Evolutionary conservation across 2,797 vertebrate genomes (phyloP), one percentile per base, ranked within the genome.

Genomic region (Neosilurus mollespiculum): DNA sequence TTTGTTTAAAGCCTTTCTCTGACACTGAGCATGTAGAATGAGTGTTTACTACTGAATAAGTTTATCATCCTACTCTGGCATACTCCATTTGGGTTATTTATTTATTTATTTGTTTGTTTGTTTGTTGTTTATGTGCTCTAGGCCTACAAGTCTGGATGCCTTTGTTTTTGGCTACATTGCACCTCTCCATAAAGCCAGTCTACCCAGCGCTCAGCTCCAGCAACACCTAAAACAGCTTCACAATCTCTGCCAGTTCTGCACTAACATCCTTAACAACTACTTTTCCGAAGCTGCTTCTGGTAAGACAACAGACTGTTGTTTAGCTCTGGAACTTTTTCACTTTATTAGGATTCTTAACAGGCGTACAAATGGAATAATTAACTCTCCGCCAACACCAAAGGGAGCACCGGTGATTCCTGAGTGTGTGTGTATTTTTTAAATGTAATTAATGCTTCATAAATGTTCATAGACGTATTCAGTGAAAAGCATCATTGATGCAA

Each of bases 91-190:
- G 43, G 43, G n/a, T n/a, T n/a, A n/a, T n/a, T n/a, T n/a, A n/a
- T n/a, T n/a, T n/a, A n/a, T n/a, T n/a, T n/a, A n/a, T n/a, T n/a
- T n/a, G n/a, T n/a, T n/a, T n/a, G n/a, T n/a, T n/a, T n/a, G n/a
- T n/a, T n/a, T n/a, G n/a, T n/a, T n/a, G n/a, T n/a, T n/a, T n/a
- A n/a, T 1, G 20, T 80, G 43, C 69, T 54, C 2, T 85, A 99
- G 98, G 90, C 98, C 98, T 66, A 96, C 95, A 84, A 98, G 97
- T 86, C 93, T 99, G 92, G 98, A 99, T 90, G 97, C 98, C 87
- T 99, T 97, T 83, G 96, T 96, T 59, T 99, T 99, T 94, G 98
- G 97, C 69, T 98, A 96, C 84, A 88, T 99, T 85, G 97, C 97
- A 65, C 98, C 98, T 0, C 92, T 99, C 71, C 94, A 95, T 91